These are phyloP conservation scores for Mechanitis mazaeus DNA, from an alignment of 2,888 invertebrate species.

Conservation along the genomic window DNA sequence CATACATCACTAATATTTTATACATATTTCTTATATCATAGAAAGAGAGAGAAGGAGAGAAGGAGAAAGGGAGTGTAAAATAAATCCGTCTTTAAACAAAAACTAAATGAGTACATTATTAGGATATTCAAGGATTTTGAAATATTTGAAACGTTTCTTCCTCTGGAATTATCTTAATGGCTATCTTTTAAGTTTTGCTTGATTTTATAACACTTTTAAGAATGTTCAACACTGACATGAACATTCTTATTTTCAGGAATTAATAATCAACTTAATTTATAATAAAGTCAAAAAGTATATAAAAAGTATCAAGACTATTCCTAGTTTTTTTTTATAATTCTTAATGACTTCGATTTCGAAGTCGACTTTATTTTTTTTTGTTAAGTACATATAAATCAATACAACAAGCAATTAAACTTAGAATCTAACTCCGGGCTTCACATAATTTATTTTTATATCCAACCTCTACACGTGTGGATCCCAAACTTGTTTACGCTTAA, in stretches of 20 bases:
- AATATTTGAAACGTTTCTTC: constrained; percentile 11
- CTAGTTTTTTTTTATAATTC: neutral
- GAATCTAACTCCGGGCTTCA: constrained; percentile 8
- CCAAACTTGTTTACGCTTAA: constrained; percentile 45
- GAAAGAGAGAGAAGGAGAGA: no score
- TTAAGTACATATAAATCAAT: constrained; percentile 21
- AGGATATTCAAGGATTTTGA: neutral
- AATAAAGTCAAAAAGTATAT: no score
- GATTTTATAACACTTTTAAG: no score
- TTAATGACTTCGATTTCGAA: constrained; percentile 1
- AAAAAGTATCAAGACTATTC: no score
- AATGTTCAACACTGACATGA: constrained; percentile 3
- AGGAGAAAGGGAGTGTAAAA: no score
- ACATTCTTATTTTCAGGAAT: constrained; percentile 1
- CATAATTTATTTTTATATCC: constrained; percentile 26
- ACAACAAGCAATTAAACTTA: constrained; percentile 18
- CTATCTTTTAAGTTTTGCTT: constrained; percentile 14
- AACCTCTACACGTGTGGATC: constrained; percentile 38
- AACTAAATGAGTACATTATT: no score
- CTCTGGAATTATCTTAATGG: constrained; percentile 25
- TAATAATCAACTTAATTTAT: no score
- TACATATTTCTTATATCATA: no score
- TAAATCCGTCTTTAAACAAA: no score
- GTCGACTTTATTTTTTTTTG: constrained; percentile 4
- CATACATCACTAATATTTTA: no score